phyloP scores from a whole-genome alignment of 2,113 vertebrate species.

The Delphinapterus leucas region DNA sequence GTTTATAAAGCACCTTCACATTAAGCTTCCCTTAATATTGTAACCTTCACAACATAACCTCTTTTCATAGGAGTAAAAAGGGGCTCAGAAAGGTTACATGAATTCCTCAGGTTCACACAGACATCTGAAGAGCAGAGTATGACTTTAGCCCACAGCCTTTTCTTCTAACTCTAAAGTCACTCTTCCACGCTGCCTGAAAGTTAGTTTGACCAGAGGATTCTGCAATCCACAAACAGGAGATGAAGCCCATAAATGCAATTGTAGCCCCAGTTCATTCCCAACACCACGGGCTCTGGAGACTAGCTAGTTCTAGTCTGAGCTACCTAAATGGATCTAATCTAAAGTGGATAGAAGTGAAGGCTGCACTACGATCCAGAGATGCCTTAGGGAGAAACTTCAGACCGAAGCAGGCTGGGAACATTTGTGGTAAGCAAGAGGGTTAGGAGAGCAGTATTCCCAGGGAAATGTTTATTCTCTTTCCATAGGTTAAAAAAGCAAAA shows the following conservation, averaged over 20 bases:
- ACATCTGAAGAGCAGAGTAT: neutral
- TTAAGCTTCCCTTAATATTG: neutral
- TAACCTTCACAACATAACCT: neutral
- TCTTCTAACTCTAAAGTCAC: neutral
- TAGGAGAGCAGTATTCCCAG: neutral
- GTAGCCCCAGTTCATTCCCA: neutral
- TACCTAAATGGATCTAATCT: neutral
- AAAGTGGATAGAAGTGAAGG: neutral
- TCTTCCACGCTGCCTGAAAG: neutral
- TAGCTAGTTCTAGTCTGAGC: neutral
- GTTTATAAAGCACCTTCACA: neutral
- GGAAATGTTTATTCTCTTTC: neutral
- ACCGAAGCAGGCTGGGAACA: neutral
- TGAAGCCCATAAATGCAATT: neutral
- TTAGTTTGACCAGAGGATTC: neutral
- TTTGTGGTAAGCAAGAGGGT: neutral
- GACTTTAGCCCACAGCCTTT: neutral
- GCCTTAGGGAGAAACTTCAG: neutral
- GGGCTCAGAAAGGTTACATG: neutral
- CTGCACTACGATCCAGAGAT: neutral
- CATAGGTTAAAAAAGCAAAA: neutral
- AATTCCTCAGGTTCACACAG: neutral
- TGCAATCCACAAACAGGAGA: neutral
- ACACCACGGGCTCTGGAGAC: neutral
- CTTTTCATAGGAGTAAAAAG: neutral